These are phyloP conservation scores for Enteromius anoplus DNA, from an alignment of 2,797 vertebrate genomes.

Conservation along the genomic window DNA sequence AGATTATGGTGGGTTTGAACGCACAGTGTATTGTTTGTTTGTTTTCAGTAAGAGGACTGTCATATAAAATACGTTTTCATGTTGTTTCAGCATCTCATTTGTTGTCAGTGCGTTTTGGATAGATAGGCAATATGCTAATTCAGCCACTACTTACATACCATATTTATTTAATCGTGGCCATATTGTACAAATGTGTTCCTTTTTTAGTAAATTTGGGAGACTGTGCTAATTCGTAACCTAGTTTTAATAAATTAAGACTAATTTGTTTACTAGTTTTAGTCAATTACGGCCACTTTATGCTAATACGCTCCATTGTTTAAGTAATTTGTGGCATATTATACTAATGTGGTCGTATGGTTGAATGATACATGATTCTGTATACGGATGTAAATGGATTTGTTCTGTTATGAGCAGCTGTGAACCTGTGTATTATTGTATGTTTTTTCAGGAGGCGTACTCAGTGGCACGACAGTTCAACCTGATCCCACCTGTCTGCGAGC, in stretches of 20 bases:
- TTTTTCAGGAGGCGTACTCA: conserved; percentile 83
- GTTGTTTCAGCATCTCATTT: not conserved
- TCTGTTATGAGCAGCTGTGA: not conserved
- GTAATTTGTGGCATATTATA: not conserved
- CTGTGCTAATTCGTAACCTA: not conserved
- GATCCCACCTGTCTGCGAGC: conserved; percentile 88
- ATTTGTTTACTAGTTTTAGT: not conserved
- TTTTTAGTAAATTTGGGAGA: not conserved
- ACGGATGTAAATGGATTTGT: not conserved
- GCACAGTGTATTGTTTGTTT: not conserved
- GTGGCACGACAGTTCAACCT: conserved; percentile 90
- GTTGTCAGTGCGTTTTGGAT: not conserved
- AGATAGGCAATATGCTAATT: not conserved
- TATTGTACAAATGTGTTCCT: not conserved
- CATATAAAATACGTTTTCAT: not conserved
- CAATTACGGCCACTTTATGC: not conserved
- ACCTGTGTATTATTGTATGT: conserved; percentile 24
- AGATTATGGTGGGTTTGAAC: conserved; percentile 83
- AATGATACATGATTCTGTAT: not conserved
- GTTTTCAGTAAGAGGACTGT: not conserved
- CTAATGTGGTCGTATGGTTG: not conserved
- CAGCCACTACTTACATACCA: not conserved
- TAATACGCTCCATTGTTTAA: not conserved
- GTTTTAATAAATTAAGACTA: not conserved
- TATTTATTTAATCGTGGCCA: not conserved